These are phyloP conservation scores for Bradypodion ventrale DNA, from an alignment of 2,797 vertebrate genomes.

Conservation along the genomic window DNA sequence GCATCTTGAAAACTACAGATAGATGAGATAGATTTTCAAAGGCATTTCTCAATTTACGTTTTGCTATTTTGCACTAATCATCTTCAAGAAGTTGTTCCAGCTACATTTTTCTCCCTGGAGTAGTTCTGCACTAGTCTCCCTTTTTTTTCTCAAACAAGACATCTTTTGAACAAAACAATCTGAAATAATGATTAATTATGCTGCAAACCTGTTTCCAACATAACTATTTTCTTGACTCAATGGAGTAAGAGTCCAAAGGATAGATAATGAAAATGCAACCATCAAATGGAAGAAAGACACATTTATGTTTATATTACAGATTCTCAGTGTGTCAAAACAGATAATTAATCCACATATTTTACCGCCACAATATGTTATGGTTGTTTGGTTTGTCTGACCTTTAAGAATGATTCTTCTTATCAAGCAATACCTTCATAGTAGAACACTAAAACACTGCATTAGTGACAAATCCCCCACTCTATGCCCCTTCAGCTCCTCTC, in stretches of 20 bases:
- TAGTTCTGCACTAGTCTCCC: constrained; percentile 37
- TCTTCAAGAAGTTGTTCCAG: constrained; percentile 58
- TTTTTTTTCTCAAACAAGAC: constrained; percentile 36
- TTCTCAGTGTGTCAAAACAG: constrained; percentile 27
- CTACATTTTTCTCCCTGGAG: constrained; percentile 11
- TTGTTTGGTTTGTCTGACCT: constrained; percentile 53
- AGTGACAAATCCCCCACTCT: constrained; percentile 74
- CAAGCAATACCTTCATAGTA: constrained; percentile 59
- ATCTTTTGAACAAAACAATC: constrained; percentile 19
- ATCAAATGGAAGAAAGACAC: neutral
- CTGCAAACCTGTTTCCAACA: constrained; percentile 16
- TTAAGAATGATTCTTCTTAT: constrained; percentile 63
- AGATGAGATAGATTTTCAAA: neutral
- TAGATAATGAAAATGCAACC: neutral
- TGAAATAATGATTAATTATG: constrained; percentile 39
- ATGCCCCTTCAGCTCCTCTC: constrained; percentile 83
- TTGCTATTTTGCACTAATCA: constrained; percentile 56
- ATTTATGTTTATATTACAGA: constrained; percentile 14
- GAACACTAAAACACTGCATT: constrained; percentile 72
- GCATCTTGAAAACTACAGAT: neutral
- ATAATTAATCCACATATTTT: constrained; percentile 37
- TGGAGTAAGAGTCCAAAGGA: neutral
- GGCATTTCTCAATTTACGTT: neutral
- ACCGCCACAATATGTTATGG: constrained; percentile 23
- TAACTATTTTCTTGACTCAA: constrained; percentile 31